phyloP scores from a whole-genome alignment of 2,797 vertebrate species.

The Pogoniulus pusillus region DNA sequence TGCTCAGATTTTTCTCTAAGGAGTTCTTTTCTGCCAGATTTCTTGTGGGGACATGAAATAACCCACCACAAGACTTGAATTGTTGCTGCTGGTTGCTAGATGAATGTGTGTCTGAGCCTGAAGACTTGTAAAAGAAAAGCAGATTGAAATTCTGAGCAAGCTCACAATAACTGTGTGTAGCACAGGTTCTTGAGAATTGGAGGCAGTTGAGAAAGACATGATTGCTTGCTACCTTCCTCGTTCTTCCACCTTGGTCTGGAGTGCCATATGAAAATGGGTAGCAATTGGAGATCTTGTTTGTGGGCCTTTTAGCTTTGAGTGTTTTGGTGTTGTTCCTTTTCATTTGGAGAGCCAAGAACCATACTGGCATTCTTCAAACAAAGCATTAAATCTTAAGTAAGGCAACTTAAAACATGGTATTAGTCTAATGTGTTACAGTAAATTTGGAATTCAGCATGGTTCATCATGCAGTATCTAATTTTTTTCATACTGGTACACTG shows the following conservation, averaged over 20 bases:
- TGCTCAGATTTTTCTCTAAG: neutral
- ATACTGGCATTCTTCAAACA: neutral
- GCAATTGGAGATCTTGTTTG: neutral
- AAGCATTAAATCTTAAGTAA: neutral
- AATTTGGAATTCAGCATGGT: neutral
- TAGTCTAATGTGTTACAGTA: neutral
- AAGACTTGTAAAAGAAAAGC: neutral
- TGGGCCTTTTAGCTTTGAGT: neutral
- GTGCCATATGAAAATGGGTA: neutral
- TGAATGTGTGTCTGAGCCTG: neutral
- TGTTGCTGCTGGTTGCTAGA: neutral
- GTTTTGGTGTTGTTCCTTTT: neutral
- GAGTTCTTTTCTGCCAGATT: neutral
- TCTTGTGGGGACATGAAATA: neutral
- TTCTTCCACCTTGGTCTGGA: neutral
- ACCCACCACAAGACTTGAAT: neutral
- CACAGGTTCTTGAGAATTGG: neutral
- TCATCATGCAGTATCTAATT: neutral
- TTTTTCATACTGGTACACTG: neutral
- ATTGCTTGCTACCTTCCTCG: neutral
- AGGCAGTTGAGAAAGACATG: neutral
- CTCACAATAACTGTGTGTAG: neutral
- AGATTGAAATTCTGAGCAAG: neutral
- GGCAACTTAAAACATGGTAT: neutral
- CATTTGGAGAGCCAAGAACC: slow-evolving; percentile 14